Conservation (phyloP, 2,888 invertebrate genomes). For the Cotesia congregata region DNA sequence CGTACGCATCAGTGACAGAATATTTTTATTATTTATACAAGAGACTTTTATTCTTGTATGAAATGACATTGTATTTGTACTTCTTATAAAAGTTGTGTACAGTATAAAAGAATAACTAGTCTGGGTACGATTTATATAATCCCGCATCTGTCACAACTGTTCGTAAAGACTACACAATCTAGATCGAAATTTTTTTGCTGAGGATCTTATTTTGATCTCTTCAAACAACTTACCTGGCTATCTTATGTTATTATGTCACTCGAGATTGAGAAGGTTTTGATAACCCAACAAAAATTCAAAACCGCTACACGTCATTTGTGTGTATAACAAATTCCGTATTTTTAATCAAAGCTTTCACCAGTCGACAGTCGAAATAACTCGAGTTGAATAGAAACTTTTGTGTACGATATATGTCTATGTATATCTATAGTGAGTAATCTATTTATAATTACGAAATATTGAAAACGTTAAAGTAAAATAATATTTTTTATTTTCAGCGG, state of each 20-base stretch:
- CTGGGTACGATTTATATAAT: slow-evolving; percentile 60
- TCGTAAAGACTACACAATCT: slow-evolving; percentile 51
- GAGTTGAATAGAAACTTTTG: neutral
- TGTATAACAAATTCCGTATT: too few relatives aligned
- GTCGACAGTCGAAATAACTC: too few relatives aligned
- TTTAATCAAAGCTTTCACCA: too few relatives aligned
- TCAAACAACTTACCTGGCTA: slow-evolving; percentile 46
- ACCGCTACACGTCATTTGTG: neutral
- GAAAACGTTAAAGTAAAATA: neutral
- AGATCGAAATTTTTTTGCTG: slow-evolving; percentile 53
- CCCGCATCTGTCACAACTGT: slow-evolving; percentile 66
- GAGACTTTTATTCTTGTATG: neutral
- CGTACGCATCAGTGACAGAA: slow-evolving; percentile 28
- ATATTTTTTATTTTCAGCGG: neutral
- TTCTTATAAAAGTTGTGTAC: slow-evolving; percentile 8
- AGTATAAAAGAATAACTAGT: slow-evolving; percentile 42
- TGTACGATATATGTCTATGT: neutral
- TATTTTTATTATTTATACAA: slow-evolving; percentile 1
- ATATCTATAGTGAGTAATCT: neutral
- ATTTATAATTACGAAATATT: neutral
- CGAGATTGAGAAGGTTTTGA: slow-evolving; percentile 2
- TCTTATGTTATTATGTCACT: slow-evolving; percentile 29
- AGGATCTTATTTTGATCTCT: slow-evolving; percentile 48
- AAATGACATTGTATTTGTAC: neutral
- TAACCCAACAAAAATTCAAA: neutral